Conservation (phyloP, 2,113 vertebrate genomes). For the Mesembrinibis cayennensis region DNA sequence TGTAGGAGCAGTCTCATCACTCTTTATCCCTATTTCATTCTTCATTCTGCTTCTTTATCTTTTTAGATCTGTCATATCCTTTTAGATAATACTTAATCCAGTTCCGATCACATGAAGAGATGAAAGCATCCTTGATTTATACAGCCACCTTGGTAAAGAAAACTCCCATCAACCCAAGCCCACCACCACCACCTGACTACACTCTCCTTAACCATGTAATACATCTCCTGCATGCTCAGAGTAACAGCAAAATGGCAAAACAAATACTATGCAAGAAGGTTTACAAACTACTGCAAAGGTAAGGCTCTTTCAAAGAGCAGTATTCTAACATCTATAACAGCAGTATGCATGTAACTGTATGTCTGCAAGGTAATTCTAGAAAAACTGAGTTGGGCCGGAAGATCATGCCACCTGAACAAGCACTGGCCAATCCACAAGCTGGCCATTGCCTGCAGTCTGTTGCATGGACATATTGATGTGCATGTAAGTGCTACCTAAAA, state of each 20-base stretch:
- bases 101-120: neutral
- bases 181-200: neutral
- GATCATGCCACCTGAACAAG: neutral
- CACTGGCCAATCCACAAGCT: neutral
- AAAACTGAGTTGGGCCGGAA: neutral
- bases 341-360: neutral
- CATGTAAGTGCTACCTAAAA: neutral
- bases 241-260: neutral
- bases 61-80: neutral
- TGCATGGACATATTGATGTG: accelerated
- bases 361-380: neutral
- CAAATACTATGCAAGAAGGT: neutral
- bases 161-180: neutral
- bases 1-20: neutral
- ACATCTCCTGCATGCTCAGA: accelerated
- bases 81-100: neutral
- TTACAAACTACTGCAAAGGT: neutral
- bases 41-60: neutral
- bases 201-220: neutral
- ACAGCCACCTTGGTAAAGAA: neutral
- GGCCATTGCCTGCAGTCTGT: neutral
- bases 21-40: neutral
- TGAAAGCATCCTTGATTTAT: neutral
- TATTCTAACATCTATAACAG: neutral
- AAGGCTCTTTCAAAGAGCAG: neutral